phyloP scores from a whole-genome alignment of 1,140 invertebrate species.

The Neoseiulus cucumeris region DNA sequence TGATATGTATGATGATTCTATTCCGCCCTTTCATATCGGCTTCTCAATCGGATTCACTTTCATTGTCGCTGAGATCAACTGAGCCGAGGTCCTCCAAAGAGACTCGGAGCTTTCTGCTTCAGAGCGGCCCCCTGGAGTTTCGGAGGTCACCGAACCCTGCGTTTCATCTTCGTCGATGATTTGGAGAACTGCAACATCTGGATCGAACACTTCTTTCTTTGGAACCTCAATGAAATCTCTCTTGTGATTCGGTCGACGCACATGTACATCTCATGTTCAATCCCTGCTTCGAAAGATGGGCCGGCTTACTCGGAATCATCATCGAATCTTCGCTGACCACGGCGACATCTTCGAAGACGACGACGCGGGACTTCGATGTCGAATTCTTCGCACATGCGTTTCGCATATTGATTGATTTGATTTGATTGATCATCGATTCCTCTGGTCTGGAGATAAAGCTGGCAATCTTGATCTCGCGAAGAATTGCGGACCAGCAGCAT shows the following conservation, averaged over 20 bases:
- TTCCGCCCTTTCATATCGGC: too few relatives aligned
- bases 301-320: background rate
- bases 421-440: slow-evolving; percentile 7
- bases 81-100: too few relatives aligned
- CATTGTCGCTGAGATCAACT: too few relatives aligned
- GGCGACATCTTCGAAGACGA: background rate
- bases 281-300: background rate
- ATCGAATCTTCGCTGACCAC: background rate
- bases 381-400: slow-evolving; percentile 10
- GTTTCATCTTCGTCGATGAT: too few relatives aligned
- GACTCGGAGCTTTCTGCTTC: too few relatives aligned
- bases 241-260: background rate
- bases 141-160: too few relatives aligned
- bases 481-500: background rate
- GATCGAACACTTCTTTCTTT: too few relatives aligned
- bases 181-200: too few relatives aligned
- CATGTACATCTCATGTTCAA: background rate
- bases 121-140: too few relatives aligned
- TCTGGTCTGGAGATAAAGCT: slow-evolving; percentile 3
- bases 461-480: slow-evolving; percentile 3
- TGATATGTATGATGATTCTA: too few relatives aligned
- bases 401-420: background rate
- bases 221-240: background rate
- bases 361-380: background rate
- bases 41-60: too few relatives aligned